Conservation (phyloP, 2,888 invertebrate genomes). For the Tenthredo scrophulariae region DNA sequence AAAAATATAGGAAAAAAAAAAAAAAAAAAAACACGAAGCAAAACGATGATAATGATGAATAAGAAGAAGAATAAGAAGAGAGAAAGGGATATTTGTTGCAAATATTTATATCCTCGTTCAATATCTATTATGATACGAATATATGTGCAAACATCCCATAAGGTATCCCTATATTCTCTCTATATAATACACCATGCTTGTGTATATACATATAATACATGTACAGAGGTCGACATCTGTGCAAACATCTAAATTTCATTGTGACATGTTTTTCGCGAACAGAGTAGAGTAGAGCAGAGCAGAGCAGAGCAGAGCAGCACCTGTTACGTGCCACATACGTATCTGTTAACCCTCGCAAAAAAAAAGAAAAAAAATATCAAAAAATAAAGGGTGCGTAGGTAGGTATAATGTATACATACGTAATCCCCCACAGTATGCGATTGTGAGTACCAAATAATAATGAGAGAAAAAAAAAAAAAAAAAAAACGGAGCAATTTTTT, state of each 20-base stretch:
- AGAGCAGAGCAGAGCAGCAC: constrained; percentile 55
- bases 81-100: not conserved
- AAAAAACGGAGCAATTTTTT: not conserved
- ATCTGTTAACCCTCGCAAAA: not conserved
- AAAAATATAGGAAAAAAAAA: not conserved
- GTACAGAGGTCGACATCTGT: constrained; percentile 48
- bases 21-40: too few relatives aligned
- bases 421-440: not conserved
- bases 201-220: not conserved
- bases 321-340: constrained; percentile 59
- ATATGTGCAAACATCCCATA: not conserved
- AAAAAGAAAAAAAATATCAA: too few relatives aligned
- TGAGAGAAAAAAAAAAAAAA: not conserved
- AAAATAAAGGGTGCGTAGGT: not conserved
- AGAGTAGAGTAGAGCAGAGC: not conserved
- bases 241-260: constrained; percentile 60
- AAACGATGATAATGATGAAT: too few relatives aligned
- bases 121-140: not conserved
- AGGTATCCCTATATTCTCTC: not conserved
- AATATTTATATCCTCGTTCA: not conserved
- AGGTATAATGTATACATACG: not conserved
- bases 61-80: not conserved
- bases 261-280: constrained; percentile 58
- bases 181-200: not conserved
- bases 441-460: not conserved